Conservation (phyloP, 2,113 vertebrate species). For the Tetrax tetrax region DNA sequence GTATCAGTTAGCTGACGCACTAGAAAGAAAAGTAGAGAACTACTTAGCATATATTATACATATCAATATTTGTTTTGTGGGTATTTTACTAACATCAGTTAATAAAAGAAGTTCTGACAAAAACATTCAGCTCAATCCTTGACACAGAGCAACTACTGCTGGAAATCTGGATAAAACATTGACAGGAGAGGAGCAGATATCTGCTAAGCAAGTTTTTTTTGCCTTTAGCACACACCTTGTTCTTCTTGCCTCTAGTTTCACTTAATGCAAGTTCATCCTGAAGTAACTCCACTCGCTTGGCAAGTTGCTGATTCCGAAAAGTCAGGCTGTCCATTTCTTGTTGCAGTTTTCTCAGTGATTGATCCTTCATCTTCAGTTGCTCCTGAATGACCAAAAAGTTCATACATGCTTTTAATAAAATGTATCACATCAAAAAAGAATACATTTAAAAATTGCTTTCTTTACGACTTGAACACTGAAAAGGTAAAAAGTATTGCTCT, state of each 20-base stretch:
- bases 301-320: slow-evolving; percentile 95
- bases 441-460: neutral
- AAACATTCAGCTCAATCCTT: neutral
- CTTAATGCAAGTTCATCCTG: slow-evolving; percentile 89
- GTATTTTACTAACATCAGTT: neutral
- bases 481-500: neutral
- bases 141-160: neutral
- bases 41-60: neutral
- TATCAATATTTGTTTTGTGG: neutral
- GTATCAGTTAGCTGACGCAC: neutral
- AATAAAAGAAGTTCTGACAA: neutral
- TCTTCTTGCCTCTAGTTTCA: slow-evolving; percentile 90
- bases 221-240: slow-evolving; percentile 77
- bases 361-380: slow-evolving; percentile 95
- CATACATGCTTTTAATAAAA: neutral
- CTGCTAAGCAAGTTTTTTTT: neutral
- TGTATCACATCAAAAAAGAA: neutral
- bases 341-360: slow-evolving; percentile 92
- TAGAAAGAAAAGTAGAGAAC: neutral
- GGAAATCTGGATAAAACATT: neutral
- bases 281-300: slow-evolving; percentile 94
- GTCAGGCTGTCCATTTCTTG: slow-evolving; percentile 99
- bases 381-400: slow-evolving; percentile 75
- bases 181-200: neutral
- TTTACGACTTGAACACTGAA: neutral